Evolutionary conservation across 2,113 vertebrate genomes (phyloP), one percentile per base, ranked within the genome.

Genomic region (Haemorhous mexicanus): DNA sequence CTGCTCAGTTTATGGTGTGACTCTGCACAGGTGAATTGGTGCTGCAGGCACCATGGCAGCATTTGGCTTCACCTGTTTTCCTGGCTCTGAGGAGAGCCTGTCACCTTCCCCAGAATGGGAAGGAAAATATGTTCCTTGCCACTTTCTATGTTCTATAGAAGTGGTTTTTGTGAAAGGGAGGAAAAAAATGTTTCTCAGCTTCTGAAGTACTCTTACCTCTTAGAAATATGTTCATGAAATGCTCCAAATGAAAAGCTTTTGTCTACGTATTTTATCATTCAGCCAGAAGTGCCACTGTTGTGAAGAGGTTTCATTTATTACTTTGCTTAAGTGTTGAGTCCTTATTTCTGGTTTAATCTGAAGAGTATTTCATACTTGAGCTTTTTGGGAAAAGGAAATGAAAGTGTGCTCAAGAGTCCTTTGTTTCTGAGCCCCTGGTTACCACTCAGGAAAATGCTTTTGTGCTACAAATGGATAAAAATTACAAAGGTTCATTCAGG

Each of bases 401-500:
- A 37, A 92, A 95, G 61, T 67, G 22, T 21, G 33, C 74, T 93
- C 89, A 94, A 96, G 68, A 87, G 80, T 37, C 37, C 75, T 84
- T 88, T 97, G 90, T 95, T 68, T 91, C 61, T 61, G 37, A 78
- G 78, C 26, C 62, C 49, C 43, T 70, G 27, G 30, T 69, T 92
- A 55, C 53, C 35, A 82, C 35, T 86, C 39, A 91, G 72, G 59
- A 85, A 92, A 89, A 32, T 0, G 2, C 67, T 59, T 96, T 94
- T 56, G 7, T 95, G 93, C 53, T 72, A 80, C 73, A 94, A 63
- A 95, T 8, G 9, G 74, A 92, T 93, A 67, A 91, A 96, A 91
- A 67, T 9, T 76, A 93, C 90, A 96, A 94, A 80, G 58, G 62
- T 75, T 92, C 85, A 93, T 96, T 97, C 68, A 96, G 68, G 62